Evolutionary conservation across 2,888 invertebrate species (phyloP).

Genomic region (Azorinus chamasolen): DNA sequence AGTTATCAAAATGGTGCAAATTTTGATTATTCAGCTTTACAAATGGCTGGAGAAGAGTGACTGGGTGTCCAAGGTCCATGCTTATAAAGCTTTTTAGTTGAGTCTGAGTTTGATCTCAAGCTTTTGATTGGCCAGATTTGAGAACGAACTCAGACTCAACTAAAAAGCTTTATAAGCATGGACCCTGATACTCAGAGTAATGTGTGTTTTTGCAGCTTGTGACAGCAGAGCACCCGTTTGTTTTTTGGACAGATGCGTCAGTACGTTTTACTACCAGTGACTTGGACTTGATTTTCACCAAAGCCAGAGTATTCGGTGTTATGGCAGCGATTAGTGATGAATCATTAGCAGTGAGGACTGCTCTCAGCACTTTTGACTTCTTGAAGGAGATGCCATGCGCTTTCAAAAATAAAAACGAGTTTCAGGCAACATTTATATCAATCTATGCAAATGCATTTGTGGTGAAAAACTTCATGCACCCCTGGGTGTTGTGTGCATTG

Average conservation of each 20-base stretch:
- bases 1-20: too few relatives aligned
- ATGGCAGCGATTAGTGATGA: conserved; percentile 25
- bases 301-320: conserved; percentile 41
- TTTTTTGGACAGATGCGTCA: conserved; percentile 61
- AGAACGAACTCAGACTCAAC: too few relatives aligned
- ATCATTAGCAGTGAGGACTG: conserved; percentile 41
- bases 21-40: too few relatives aligned
- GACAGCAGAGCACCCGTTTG: conserved; percentile 46
- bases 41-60: too few relatives aligned
- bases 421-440: conserved; percentile 49
- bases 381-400: conserved; percentile 41
- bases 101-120: too few relatives aligned
- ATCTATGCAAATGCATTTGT: conserved; percentile 51
- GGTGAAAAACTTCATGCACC: conserved; percentile 40
- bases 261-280: conserved; percentile 48
- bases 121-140: too few relatives aligned
- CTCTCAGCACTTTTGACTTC: conserved; percentile 35
- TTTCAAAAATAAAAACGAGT: conserved; percentile 37
- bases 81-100: too few relatives aligned
- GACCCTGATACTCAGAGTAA: too few relatives aligned
- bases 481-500: conserved; percentile 62
- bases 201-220: conserved; percentile 37
- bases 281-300: conserved; percentile 29
- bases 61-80: too few relatives aligned
- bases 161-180: too few relatives aligned